Evolutionary conservation across 1,140 invertebrate species (phyloP), one percentile per base, ranked within the genome.

Genomic region (Nephila pilipes): DNA sequence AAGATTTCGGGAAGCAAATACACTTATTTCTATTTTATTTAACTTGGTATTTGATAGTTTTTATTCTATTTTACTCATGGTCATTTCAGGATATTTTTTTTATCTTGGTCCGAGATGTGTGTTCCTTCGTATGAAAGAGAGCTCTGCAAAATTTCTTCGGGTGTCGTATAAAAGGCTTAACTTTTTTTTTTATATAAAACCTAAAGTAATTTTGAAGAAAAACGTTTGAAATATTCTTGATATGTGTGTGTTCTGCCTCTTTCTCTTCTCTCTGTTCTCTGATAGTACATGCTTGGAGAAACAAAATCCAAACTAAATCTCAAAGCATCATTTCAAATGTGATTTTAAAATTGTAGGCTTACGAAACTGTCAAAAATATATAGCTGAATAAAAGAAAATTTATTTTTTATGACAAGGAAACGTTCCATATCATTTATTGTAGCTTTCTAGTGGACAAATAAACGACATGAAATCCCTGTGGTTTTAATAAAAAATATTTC

Each of bases 1-100:
- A 55, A 22, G 38, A 83, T 83, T 29, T 83, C 22, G 12, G n/a
- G 5, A n/a, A 83, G 22, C 81, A 57, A 57, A 83, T 46, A 83
- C 81, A 57, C n/a, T 25, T 55, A 83, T 83, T 83, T 83, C 29
- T 32, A 55, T 83, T 83, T 83, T 83, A 83, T 83, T 83, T 83
- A 55, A 83, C 81, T 14, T n/a, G 22, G 54, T 83, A 22, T 83
- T 83, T 55, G 81, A 57, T 83, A 83, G 81, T 83, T 83, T 54
- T 83, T 22, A 83, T 57, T 83, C 22, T 46, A 55, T 46, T 83
- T 83, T 83, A 5, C 22, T 32, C 81, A 55, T 83, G 81, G 46
- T 83, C 54, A 83, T 75, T 75, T 75, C 29, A 36, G 12, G 29
- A 32, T 18, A 75, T 36, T 75, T 75, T 75, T 75, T 75, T 32